Base-by-base conservation (phyloP, 2,113 vertebrate genomes). In the Pluvianellus socialis region DNA sequence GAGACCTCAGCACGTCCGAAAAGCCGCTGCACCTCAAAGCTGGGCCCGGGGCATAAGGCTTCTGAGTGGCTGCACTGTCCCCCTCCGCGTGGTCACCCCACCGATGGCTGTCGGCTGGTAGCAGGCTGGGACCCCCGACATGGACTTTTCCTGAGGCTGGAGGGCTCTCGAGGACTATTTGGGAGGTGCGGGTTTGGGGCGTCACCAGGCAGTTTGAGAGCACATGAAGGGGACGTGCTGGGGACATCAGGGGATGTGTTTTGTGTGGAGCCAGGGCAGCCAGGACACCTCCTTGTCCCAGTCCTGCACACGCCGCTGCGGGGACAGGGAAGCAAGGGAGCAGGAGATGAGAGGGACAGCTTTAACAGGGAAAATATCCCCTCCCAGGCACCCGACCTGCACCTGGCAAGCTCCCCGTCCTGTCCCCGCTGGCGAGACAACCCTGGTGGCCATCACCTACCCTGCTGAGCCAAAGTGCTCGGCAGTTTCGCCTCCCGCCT, bases 381-480 rank as follows among this genome's bases (percentile, higher is more conserved):
- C 16, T 30, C 35, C 13, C 14, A 10, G 20, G 42, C 2, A 1
- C 47, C 32, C 0, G 3, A 1, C 11, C 12, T 1, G 0, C 7
- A 3, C 18, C 24, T 35, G 49, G 35, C 24, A 21, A 28, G 8
- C 9, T 55, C 45, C 50, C n/a, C 8, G 1, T 33, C 45, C 33
- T 6, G 4, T 35, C 55, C 76, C 40, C 3, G 3, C 61, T 23
- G 27, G 9, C 1, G 2, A 47, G 58, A 19, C 1, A 2, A 26
- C 14, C 7, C 53, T 5, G 33, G 45, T 1, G 3, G 47, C 33
- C 35, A 17, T 7, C 14, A 27, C 19, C 20, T 5, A 11, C 22
- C n/a, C 30, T 1, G 1, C 15, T 5, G 45, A 65, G 45, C 67
- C 1, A 1, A n/a, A 4, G 4, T 4, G 2, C 49, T 65, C 2